These are phyloP conservation scores for Cheilinus undulatus DNA, from an alignment of 2,113 vertebrate species.

Conservation along the genomic window DNA sequence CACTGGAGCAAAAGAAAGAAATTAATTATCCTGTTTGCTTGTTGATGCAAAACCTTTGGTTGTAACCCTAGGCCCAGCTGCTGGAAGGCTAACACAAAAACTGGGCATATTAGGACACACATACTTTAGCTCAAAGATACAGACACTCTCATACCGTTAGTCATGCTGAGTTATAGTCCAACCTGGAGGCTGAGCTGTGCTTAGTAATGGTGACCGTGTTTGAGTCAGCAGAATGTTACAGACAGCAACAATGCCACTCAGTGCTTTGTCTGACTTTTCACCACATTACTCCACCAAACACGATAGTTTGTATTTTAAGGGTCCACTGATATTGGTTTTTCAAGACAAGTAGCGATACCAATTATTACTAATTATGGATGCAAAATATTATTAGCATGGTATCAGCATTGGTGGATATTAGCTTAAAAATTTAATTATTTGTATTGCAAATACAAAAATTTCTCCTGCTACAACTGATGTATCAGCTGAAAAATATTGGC, in stretches of 20 bases:
- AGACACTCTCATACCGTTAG: conserved; percentile 11
- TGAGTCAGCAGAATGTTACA: conserved; percentile 63
- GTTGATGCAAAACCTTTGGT: conserved; percentile 52
- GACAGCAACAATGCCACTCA: conserved; percentile 31
- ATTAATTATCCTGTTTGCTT: conserved; percentile 71
- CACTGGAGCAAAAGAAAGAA: conserved; percentile 61
- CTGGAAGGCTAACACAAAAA: not conserved
- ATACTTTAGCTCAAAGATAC: conserved; percentile 21
- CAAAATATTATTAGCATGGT: too few relatives aligned
- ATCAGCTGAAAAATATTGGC: too few relatives aligned
- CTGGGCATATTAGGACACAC: not conserved
- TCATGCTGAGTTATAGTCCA: conserved; percentile 51
- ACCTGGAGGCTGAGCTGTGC: conserved; percentile 45
- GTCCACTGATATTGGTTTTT: too few relatives aligned
- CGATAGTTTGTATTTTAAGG: too few relatives aligned
- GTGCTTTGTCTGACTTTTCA: conserved; percentile 34
- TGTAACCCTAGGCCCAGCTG: not conserved
- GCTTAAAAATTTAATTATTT: too few relatives aligned
- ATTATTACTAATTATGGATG: too few relatives aligned
- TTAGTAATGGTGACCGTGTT: conserved; percentile 26
- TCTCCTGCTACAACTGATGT: too few relatives aligned
- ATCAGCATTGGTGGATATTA: too few relatives aligned
- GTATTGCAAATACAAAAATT: too few relatives aligned
- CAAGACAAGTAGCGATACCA: too few relatives aligned
- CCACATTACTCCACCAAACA: conserved; percentile 10